Evolutionary conservation across 2,888 invertebrate species (phyloP).

Genomic region (Trachelus tabidus): DNA sequence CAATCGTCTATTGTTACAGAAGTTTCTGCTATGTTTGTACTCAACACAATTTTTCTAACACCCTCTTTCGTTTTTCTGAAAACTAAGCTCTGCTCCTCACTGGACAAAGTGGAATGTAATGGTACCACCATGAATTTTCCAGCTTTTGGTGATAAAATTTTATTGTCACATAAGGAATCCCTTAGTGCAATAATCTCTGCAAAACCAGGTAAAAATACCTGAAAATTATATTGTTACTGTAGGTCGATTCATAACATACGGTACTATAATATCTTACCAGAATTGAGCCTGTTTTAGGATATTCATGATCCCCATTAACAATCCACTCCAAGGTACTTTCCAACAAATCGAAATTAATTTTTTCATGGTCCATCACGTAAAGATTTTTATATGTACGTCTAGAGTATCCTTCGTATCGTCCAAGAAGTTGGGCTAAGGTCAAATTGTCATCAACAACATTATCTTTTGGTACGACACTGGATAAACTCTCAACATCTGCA

Average conservation of each 20-base stretch:
- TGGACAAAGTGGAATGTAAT: conserved; percentile 85
- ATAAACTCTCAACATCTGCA: conserved; percentile 71
- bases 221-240: conserved; percentile 9
- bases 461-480: conserved; percentile 71
- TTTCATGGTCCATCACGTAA: conserved; percentile 81
- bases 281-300: conserved; percentile 80
- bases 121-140: conserved; percentile 82
- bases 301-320: conserved; percentile 76
- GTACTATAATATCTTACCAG: conserved; percentile 61
- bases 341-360: conserved; percentile 82
- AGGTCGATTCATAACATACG: background rate
- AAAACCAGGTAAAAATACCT: conserved; percentile 82
- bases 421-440: conserved; percentile 74
- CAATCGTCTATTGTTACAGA: conserved; percentile 97
- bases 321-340: conserved; percentile 79
- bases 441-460: conserved; percentile 79
- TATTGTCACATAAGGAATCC: conserved; percentile 76
- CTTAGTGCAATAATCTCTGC: conserved; percentile 81
- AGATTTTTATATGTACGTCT: conserved; percentile 78
- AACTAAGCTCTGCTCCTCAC: conserved; percentile 84
- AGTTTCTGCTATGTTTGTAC: conserved; percentile 95
- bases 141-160: conserved; percentile 72
- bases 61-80: conserved; percentile 77
- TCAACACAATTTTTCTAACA: conserved; percentile 85
- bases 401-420: conserved; percentile 75